Evolutionary conservation across 2,113 vertebrate species (phyloP).

Genomic region (Proterorhinus semilunaris): DNA sequence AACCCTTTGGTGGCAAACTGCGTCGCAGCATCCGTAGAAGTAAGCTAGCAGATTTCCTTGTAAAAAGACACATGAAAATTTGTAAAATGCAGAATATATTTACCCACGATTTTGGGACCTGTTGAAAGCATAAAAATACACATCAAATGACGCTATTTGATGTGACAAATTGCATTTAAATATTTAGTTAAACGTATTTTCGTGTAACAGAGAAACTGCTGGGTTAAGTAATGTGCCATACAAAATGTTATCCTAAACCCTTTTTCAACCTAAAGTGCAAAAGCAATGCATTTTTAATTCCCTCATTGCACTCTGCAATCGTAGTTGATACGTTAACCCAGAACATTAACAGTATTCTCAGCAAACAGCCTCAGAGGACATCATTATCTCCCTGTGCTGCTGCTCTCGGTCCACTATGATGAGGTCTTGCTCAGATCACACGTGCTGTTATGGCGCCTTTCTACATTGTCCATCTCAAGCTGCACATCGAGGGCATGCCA

Average conservation of each 20-base stretch:
- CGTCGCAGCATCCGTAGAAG: slow-evolving; percentile 90
- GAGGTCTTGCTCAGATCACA: slow-evolving; percentile 19
- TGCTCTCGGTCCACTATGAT: slow-evolving; percentile 20
- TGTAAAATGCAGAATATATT: not conserved
- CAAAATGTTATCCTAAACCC: too few relatives aligned
- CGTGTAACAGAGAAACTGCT: too few relatives aligned
- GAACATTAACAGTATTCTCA: slow-evolving; percentile 24
- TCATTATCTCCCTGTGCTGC: slow-evolving; percentile 42
- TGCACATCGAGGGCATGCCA: slow-evolving; percentile 13
- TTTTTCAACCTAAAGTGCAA: too few relatives aligned
- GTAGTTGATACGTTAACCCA: not conserved
- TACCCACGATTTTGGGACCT: too few relatives aligned
- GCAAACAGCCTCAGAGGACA: slow-evolving; percentile 20
- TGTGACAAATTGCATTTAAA: too few relatives aligned
- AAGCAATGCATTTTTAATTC: too few relatives aligned
- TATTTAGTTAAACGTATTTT: too few relatives aligned
- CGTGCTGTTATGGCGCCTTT: slow-evolving; percentile 30
- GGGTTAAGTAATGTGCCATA: too few relatives aligned
- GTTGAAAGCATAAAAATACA: too few relatives aligned
- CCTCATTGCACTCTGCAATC: too few relatives aligned
- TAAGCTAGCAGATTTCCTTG: slow-evolving; percentile 38
- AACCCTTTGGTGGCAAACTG: slow-evolving; percentile 87
- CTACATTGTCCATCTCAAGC: slow-evolving; percentile 33
- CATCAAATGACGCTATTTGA: too few relatives aligned
- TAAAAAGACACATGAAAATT: not conserved